phyloP scores from a whole-genome alignment of 2,888 invertebrate genomes.

The Exephanes ischioxanthus region DNA sequence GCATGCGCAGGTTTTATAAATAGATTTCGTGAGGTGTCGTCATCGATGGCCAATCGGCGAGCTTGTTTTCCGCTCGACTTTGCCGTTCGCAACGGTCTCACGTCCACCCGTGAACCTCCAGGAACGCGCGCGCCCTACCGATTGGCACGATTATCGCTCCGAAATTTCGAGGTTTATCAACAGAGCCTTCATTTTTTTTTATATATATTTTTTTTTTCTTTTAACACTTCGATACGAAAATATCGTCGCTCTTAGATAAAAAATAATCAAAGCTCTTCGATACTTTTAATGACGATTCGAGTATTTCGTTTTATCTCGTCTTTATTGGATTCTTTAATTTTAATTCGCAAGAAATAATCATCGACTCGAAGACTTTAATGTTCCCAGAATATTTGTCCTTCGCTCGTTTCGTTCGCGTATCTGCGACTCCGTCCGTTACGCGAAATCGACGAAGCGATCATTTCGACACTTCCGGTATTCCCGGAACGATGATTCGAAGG shows the following conservation, averaged over 20 bases:
- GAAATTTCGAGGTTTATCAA: slow-evolving; percentile 20
- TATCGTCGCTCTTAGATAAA: not conserved
- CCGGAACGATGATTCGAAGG: slow-evolving; percentile 41
- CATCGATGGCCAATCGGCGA: slow-evolving; percentile 77
- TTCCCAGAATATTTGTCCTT: not conserved
- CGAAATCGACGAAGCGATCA: not conserved
- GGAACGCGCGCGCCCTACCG: not conserved
- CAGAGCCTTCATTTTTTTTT: not conserved
- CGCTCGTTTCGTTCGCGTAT: not conserved
- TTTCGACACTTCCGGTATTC: slow-evolving; percentile 44
- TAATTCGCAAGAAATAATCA: not conserved
- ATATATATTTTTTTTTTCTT: not conserved
- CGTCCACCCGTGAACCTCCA: not conserved
- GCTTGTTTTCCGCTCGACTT: slow-evolving; percentile 44
- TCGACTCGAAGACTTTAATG: not conserved
- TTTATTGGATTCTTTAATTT: not conserved
- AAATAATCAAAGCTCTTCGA: not conserved
- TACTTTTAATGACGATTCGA: slow-evolving; percentile 17
- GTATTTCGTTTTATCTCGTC: not conserved
- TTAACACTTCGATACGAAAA: not conserved
- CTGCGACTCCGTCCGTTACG: slow-evolving; percentile 1
- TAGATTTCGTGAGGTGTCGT: slow-evolving; percentile 78
- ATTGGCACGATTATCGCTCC: slow-evolving; percentile 12
- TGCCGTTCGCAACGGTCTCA: not conserved
- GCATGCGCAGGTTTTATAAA: slow-evolving; percentile 80